Evolutionary conservation across 2,888 invertebrate species (phyloP).

Genomic region (Uloborus plumipes): DNA sequence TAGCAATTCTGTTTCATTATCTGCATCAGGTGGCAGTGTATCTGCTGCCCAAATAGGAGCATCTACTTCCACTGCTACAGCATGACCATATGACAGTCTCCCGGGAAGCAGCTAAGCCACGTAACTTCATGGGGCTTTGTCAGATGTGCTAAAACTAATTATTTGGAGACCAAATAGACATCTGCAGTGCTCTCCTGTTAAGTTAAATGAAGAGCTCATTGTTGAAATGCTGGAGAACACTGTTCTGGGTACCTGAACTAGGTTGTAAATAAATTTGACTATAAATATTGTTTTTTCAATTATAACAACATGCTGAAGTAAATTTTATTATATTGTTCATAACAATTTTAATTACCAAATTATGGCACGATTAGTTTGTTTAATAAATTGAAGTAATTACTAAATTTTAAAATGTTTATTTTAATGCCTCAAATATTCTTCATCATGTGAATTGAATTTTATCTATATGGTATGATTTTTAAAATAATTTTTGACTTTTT

Average conservation of each 20-base stretch:
- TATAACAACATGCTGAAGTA: neutral
- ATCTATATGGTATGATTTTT: too few species aligned
- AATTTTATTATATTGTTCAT: neutral
- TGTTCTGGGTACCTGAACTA: constrained; percentile 59
- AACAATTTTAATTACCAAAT: too few species aligned
- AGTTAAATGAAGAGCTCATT: constrained; percentile 24
- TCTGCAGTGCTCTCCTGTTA: constrained; percentile 24
- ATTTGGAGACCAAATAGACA: constrained; percentile 25
- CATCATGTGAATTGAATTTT: too few species aligned
- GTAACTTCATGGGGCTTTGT: constrained; percentile 4
- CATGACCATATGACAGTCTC: constrained; percentile 50
- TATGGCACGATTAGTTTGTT: too few species aligned
- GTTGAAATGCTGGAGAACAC: constrained; percentile 22
- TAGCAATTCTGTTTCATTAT: constrained; percentile 44
- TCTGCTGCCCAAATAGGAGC: constrained; percentile 51
- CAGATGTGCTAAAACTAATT: constrained; percentile 17
- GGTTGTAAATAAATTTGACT: constrained; percentile 62
- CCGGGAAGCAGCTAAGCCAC: constrained; percentile 63
- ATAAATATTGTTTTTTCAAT: constrained; percentile 29
- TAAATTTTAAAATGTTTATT: too few species aligned
- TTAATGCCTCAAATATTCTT: too few species aligned
- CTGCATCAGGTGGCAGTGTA: constrained; percentile 48
- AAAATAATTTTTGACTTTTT: too few species aligned
- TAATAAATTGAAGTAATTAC: too few species aligned
- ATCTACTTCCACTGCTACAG: constrained; percentile 62